These are phyloP conservation scores for Trematomus loennbergii DNA, from an alignment of 2,113 vertebrate species.

Conservation along the genomic window DNA sequence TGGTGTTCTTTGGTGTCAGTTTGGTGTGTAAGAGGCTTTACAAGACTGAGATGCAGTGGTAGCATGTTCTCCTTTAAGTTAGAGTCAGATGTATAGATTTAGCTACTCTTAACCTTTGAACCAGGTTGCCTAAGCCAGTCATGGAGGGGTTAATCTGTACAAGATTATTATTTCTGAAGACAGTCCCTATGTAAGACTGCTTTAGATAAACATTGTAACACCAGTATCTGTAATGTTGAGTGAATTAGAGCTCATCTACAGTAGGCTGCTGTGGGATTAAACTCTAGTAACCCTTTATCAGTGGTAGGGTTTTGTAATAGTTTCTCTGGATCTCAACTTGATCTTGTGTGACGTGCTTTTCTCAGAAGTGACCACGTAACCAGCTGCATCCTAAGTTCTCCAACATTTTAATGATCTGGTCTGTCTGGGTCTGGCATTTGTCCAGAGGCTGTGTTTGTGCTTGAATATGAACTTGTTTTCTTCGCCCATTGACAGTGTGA, in stretches of 20 bases:
- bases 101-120: conserved; percentile 32
- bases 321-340: not conserved
- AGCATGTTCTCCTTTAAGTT: conserved; percentile 11
- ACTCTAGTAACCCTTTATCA: not conserved
- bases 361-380: not conserved
- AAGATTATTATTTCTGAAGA: conserved; percentile 32
- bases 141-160: conserved; percentile 51
- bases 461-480: conserved; percentile 30
- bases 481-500: conserved; percentile 50
- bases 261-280: conserved; percentile 18
- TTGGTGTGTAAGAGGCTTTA: too few species aligned
- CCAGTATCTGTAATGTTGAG: not conserved
- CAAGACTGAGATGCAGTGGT: not conserved
- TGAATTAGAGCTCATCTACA: conserved; percentile 5
- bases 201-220: conserved; percentile 36
- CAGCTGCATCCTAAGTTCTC: not conserved
- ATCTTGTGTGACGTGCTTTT: conserved; percentile 18
- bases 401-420: conserved; percentile 19
- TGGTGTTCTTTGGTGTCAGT: too few species aligned
- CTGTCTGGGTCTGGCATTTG: conserved; percentile 33
- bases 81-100: conserved; percentile 22
- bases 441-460: conserved; percentile 21
- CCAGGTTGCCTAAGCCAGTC: not conserved
- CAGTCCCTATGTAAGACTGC: not conserved
- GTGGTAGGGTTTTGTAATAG: not conserved